A percentile compares a stretch with the other conserved stretches of the same genome.
These are phyloP conservation scores for Dendroctonus valens DNA, from an alignment of 1,140 invertebrate species.

Conservation along the genomic window DNA sequence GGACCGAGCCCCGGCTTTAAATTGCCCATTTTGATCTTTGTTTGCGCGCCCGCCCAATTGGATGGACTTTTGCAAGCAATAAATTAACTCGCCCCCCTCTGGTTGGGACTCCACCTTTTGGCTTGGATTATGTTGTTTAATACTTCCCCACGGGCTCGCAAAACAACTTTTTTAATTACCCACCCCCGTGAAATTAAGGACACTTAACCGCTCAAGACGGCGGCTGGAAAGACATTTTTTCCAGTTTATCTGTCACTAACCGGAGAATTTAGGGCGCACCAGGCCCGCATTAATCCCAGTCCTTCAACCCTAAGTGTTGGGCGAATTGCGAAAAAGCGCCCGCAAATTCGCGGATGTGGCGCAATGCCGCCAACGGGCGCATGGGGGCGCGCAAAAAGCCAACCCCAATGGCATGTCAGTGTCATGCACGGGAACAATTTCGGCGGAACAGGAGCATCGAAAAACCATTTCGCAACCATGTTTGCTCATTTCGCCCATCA, in stretches of 20 bases:
- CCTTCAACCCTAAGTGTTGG: too few relatives aligned
- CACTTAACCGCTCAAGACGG: not conserved
- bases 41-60: too few relatives aligned
- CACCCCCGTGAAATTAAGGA: conserved; percentile 1
- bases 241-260: conserved; percentile 1
- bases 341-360: not conserved
- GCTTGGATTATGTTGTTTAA: too few relatives aligned
- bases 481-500: conserved; percentile 34
- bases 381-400: not conserved
- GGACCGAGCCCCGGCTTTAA: not conserved
- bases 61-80: too few relatives aligned
- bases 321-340: too few relatives aligned
- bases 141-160: not conserved
- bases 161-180: conserved; percentile 5
- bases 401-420: conserved; percentile 12
- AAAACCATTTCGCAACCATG: conserved; percentile 33
- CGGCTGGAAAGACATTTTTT: conserved; percentile 1
- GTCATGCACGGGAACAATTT: conserved; percentile 29
- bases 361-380: too few relatives aligned
- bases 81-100: too few relatives aligned
- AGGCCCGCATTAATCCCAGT: too few relatives aligned
- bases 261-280: too few relatives aligned
- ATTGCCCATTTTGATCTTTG: too few relatives aligned
- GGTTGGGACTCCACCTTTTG: too few relatives aligned
- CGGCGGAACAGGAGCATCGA: conserved; percentile 21